These are phyloP conservation scores for Bugula neritina DNA, from an alignment of 2,888 invertebrate species.

Conservation along the genomic window DNA sequence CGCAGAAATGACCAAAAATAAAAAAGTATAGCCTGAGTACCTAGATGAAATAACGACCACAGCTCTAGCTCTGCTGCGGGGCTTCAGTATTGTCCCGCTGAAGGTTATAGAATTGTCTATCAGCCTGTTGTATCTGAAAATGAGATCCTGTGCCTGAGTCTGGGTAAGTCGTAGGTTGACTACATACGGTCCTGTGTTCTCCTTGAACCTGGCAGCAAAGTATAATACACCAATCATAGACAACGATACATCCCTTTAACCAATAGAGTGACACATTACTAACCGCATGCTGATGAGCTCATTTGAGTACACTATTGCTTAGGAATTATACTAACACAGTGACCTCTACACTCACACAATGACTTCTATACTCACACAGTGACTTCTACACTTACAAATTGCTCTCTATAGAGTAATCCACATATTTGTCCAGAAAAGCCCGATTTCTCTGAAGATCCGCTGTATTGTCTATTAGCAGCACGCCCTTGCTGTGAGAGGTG, in stretches of 20 bases:
- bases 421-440: slow-evolving; percentile 45
- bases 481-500: slow-evolving; percentile 72
- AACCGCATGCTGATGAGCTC: too few relatives aligned
- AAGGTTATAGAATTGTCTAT: slow-evolving; percentile 78
- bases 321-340: too few relatives aligned
- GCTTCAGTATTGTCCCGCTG: slow-evolving; percentile 74
- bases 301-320: too few relatives aligned
- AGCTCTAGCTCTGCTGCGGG: slow-evolving; percentile 85
- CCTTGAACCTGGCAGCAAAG: slow-evolving; percentile 52
- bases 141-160: slow-evolving; percentile 70
- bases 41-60: slow-evolving; percentile 81
- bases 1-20: neutral
- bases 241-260: too few relatives aligned
- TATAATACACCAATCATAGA: too few relatives aligned
- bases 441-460: slow-evolving; percentile 47
- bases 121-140: slow-evolving; percentile 82
- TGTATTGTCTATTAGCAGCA: slow-evolving; percentile 75
- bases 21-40: slow-evolving; percentile 1
- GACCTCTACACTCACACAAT: too few relatives aligned
- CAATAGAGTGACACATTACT: too few relatives aligned
- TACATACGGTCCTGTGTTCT: slow-evolving; percentile 82
- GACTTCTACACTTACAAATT: slow-evolving; percentile 80
- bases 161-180: slow-evolving; percentile 81
- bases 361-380: too few relatives aligned
- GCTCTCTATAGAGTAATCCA: slow-evolving; percentile 44